Conservation (phyloP, 2,113 vertebrate genomes). For the Apus apus region DNA sequence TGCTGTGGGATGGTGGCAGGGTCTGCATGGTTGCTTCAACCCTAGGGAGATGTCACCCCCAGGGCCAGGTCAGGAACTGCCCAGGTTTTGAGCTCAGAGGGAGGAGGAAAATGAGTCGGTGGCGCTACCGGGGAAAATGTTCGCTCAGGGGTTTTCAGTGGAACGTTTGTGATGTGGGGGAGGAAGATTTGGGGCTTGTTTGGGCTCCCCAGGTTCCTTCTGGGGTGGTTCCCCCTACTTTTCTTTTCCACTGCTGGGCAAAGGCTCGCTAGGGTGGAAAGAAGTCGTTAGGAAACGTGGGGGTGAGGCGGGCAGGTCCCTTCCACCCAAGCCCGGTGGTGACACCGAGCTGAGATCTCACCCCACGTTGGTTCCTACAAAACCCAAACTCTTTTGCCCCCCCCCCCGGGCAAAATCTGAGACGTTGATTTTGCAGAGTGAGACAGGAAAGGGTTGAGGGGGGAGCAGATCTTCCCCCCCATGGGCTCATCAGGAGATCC, state of each 20-base stretch:
- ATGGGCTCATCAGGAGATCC: fast-evolving
- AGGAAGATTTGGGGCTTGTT: neutral
- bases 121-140: too few relatives aligned
- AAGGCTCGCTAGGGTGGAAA: neutral
- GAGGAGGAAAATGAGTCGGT: fast-evolving
- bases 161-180: fast-evolving
- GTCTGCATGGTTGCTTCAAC: fast-evolving
- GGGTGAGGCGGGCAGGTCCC: neutral
- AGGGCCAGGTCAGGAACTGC: neutral
- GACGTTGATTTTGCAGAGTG: neutral
- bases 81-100: too few relatives aligned
- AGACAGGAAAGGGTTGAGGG: neutral
- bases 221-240: neutral
- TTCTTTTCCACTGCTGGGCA: neutral
- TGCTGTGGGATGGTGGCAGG: fast-evolving
- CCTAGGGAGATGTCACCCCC: neutral
- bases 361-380: neutral
- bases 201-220: neutral
- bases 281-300: fast-evolving
- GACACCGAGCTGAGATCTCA: neutral
- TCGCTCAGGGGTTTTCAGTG: neutral
- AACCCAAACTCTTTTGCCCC: neutral
- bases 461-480: neutral
- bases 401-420: neutral
- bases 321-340: neutral